Conservation (phyloP, 2,888 invertebrate species). For the Epirrita christyi region DNA sequence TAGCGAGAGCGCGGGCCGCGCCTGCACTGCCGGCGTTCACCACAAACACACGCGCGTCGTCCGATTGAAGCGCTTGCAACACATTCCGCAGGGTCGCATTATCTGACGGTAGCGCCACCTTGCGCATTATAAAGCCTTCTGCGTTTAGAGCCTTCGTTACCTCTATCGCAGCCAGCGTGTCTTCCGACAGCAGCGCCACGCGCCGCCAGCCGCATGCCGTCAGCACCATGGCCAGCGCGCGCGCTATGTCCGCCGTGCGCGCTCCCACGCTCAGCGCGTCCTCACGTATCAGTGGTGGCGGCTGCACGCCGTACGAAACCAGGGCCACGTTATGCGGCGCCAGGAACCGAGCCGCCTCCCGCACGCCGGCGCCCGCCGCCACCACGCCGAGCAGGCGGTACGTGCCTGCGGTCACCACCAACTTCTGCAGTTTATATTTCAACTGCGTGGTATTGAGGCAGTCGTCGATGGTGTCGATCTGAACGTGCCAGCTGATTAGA, state of each 20-base stretch:
- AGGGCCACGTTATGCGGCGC: not conserved
- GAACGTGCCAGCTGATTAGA: not conserved
- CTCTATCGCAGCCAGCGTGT: slow-evolving; percentile 32
- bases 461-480: not conserved
- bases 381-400: slow-evolving; percentile 17
- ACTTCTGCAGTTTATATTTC: not conserved
- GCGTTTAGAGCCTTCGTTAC: slow-evolving; percentile 21
- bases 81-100: slow-evolving; percentile 2
- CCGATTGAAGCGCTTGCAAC: slow-evolving; percentile 11
- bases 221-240: slow-evolving; percentile 28
- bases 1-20: slow-evolving; percentile 88
- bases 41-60: slow-evolving; percentile 90
- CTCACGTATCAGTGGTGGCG: slow-evolving; percentile 23
- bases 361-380: slow-evolving; percentile 32
- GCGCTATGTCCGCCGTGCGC: slow-evolving; percentile 23
- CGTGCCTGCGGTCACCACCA: not conserved
- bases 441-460: not conserved
- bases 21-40: slow-evolving; percentile 89
- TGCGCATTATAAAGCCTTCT: not conserved
- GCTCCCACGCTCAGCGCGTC: slow-evolving; percentile 26
- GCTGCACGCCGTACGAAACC: slow-evolving; percentile 15
- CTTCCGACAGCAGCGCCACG: slow-evolving; percentile 27
- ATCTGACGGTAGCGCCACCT: slow-evolving; percentile 70
- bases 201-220: slow-evolving; percentile 33
- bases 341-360: slow-evolving; percentile 11